Evolutionary conservation across 2,888 invertebrate species (phyloP).

Genomic region (Noctua janthe): DNA sequence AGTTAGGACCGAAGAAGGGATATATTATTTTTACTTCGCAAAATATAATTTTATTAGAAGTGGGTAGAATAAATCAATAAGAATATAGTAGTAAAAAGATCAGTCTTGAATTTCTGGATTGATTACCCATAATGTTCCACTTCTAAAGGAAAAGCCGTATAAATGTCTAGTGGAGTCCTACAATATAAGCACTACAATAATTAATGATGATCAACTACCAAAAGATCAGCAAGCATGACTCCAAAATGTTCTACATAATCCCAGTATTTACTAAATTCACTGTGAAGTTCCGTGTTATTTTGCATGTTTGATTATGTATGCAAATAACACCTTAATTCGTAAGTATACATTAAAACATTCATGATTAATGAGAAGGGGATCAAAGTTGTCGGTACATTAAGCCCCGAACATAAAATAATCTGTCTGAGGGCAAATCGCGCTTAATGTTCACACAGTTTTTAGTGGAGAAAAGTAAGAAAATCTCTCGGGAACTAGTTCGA

Average conservation of each 20-base stretch:
- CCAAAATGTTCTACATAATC: neutral
- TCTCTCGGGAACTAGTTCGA: neutral
- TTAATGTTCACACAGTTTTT: constrained; percentile 1
- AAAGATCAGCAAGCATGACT: neutral
- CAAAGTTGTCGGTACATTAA: constrained; percentile 42
- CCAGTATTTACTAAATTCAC: constrained; percentile 4
- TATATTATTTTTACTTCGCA: constrained; percentile 21
- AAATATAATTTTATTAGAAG: constrained; percentile 24
- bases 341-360: constrained; percentile 48
- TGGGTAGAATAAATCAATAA: neutral
- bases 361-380: constrained; percentile 56
- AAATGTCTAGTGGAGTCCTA: neutral
- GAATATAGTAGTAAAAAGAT: neutral
- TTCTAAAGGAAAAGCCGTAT: neutral
- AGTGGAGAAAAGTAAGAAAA: neutral
- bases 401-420: constrained; percentile 23
- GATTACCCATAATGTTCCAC: no score
- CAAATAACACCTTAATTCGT: constrained; percentile 36
- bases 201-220: neutral
- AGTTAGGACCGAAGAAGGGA: constrained; percentile 34
- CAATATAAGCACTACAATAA: neutral
- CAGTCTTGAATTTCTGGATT: neutral
- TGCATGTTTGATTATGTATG: constrained; percentile 24
- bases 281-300: constrained; percentile 10
- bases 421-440: constrained; percentile 8